Evolutionary conservation across 2,888 invertebrate genomes (phyloP).

Genomic region (Leptothorax acervorum): DNA sequence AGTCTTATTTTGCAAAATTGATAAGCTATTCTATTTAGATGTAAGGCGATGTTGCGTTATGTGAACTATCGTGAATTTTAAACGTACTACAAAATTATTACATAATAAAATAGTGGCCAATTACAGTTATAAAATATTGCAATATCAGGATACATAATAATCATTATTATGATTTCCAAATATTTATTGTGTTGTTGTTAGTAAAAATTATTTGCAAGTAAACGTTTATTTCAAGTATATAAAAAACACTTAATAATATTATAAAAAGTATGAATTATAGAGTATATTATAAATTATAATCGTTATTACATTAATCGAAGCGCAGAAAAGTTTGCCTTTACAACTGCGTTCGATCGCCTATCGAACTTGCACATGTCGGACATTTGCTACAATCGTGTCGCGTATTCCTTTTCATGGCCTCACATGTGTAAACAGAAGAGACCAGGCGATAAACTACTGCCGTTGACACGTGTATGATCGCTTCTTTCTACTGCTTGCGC

Average conservation of each 20-base stretch:
- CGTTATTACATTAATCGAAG: background rate
- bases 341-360: constrained; percentile 13
- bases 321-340: background rate
- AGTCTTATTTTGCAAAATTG: background rate
- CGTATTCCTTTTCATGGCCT: constrained; percentile 9
- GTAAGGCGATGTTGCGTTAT: background rate
- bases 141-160: background rate
- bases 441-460: constrained; percentile 3
- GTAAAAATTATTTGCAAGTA: background rate
- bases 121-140: background rate
- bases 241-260: background rate
- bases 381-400: constrained; percentile 6
- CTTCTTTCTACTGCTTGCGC: background rate
- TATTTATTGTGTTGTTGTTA: background rate
- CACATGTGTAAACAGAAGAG: constrained; percentile 31
- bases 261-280: background rate
- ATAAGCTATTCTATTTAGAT: background rate
- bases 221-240: background rate
- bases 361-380: constrained; percentile 16
- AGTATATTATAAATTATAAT: background rate
- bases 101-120: background rate
- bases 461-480: background rate
- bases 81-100: background rate
- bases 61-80: background rate
- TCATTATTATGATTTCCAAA: background rate